Base-by-base conservation (phyloP, 2,113 vertebrate genomes). In the Pachyramphus minor region DNA sequence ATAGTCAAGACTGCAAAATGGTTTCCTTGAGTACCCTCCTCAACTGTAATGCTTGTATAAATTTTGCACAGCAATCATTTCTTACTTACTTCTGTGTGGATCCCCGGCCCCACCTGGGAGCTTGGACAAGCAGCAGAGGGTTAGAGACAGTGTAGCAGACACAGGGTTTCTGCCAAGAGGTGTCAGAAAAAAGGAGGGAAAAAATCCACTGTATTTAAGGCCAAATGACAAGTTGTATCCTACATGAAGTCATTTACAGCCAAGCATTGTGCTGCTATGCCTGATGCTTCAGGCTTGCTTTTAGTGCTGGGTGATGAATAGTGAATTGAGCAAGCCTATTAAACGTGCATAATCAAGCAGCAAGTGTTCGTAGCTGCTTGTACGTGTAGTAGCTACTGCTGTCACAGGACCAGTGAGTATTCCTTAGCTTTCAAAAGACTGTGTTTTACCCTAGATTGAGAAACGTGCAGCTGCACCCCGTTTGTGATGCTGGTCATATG, bases 1-100 rank as follows among this genome's bases (percentile, higher is more conserved):
- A 33, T 15, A 90, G 67, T 31, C 52, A 72, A 89, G 92, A 27
- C 73, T 76, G 93, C 96, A 96, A 97, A 93, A 97, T 96, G 97
- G 96, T 95, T 94, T 95, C 96, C 94, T 91, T 25, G 74, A 90
- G 84, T 86, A 90, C 56, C 58, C 42, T 94, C 86, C 60, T 74
- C 52, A 78, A 85, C 68, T 59, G 47, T 74, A 67, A 37, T 81
- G 83, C 47, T 49, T 45, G 50, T 58, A 71, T 24, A 47, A 80
- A 53, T 95, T 83, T 89, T 93, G 44, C 44, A 71, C 47, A 52
- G 75, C 72, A 81, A 3, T 67, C 8, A 89, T 92, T 86, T 63
- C 35, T 60, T 69, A 76, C 20, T 66, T 69, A 49, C 66, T 92
- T 74, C 50, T 39, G 6, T 64, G 22, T 44, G 68, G 50, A 78